A percentile compares a stretch with the other conserved stretches of the same genome.
phyloP scores from a whole-genome alignment of 2,113 vertebrate genomes.

The Chauna torquata region DNA sequence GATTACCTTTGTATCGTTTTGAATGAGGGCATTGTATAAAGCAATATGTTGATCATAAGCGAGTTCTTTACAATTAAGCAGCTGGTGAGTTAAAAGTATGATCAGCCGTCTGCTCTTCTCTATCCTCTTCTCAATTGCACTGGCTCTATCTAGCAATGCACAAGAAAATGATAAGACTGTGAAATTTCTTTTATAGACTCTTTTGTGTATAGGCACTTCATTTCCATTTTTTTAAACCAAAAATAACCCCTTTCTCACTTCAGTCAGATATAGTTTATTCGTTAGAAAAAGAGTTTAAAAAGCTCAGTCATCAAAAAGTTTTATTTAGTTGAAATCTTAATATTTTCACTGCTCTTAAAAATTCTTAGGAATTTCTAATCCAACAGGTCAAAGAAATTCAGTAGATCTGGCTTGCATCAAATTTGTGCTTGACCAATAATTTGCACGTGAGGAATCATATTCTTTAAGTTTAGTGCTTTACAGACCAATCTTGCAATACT shows the following conservation, averaged over 20 bases:
- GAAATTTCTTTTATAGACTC: neutral
- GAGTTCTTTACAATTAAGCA: constrained; percentile 26
- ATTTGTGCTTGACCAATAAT: neutral
- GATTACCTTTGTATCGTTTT: constrained; percentile 66
- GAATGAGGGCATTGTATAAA: constrained; percentile 73
- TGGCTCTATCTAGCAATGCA: constrained; percentile 52
- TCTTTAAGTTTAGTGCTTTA: neutral
- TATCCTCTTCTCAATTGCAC: constrained; percentile 65
- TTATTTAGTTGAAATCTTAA: neutral
- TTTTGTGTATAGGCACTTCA: neutral
- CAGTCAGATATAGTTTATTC: neutral
- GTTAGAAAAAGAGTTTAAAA: neutral
- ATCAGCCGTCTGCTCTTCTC: constrained; percentile 72
- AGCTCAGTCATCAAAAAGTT: neutral
- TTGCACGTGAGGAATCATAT: neutral
- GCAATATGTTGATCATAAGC: constrained; percentile 74
- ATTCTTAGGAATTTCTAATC: neutral
- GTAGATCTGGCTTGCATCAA: neutral
- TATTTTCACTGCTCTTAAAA: neutral
- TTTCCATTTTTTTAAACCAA: neutral
- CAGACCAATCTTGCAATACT: neutral
- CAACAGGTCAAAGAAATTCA: neutral
- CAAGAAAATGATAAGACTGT: neutral
- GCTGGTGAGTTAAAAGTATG: constrained; percentile 63
- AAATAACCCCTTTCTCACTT: neutral